Evolutionary conservation across 2,797 vertebrate genomes (phyloP), one percentile per base, ranked within the genome.

Genomic region (Pterois miles): DNA sequence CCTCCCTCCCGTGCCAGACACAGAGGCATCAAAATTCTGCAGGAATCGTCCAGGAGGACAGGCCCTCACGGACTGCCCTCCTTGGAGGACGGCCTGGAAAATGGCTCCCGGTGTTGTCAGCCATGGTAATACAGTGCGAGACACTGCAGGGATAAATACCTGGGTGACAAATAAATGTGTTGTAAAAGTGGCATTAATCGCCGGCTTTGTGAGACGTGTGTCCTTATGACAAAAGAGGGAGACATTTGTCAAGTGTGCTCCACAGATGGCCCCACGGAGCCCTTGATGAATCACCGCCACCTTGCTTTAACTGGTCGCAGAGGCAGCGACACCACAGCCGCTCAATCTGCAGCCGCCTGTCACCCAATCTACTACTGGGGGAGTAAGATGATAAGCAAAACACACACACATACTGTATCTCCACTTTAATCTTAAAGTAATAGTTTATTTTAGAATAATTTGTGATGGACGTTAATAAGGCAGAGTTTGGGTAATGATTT

Each of bases 171-270:
- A 95, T 96, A 95, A 95, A 94, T 79, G 92, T 85, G 93, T 88
- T 84, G 92, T 88, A 91, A 94, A 94, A 85, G 87, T 78, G 80
- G 76, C 91, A 95, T 95, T 95, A 93, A 95, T 96, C 92, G 92
- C 80, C 88, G 71, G 73, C 86, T 93, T 94, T 94, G 93, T 93
- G 92, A 86, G 94, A 94, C 93, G 91, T 88, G 90, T 95, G 95
- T 95, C 95, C 95, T 96, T 94, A 95, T 95, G 95, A 95, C 94
- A 95, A 94, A 95, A 88, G 91, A 94, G 94, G 93, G 94, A 92
- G 91, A 91, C 94, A 95, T 96, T 95, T 91, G 95, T 96, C 96
- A 96, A 43, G 93, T 93, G 93, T 94, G 88, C 92, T 87, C 91
- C 90, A 86, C 95, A 95, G 94, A 94, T 94, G 95, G 94, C 92